Base-by-base conservation (phyloP, 2,888 invertebrate species). In the Notodonta ziczac region DNA sequence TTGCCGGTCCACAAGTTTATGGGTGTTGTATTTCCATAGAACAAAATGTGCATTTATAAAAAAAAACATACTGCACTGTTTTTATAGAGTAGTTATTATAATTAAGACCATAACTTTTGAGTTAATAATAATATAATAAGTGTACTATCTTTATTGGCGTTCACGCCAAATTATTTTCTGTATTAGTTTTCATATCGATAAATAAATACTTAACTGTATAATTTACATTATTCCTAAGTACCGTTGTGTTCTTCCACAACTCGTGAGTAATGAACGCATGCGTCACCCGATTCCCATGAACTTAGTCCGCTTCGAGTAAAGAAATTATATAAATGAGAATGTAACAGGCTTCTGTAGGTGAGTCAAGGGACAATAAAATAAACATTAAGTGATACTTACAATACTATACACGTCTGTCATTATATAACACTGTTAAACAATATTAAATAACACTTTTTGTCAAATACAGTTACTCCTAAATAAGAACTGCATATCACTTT, bases 221-320 rank as follows among this genome's bases (percentile, higher is more conserved):
- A 7, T 6, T 35, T 35, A 5, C 35, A 35, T 4, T 35, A 0
- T 35, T 7, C 5, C 0, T 35, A 35, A 32, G 55, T 55, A 40
- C 55, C 14, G 55, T 55, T 55, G 40, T 5, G 52, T 32, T 24
- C 32, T 40, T 40, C 40, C 9, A 59, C 39, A 16, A 44, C 60
- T 57, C 44, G 55, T 77, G 76, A 81, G 71, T 78, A 78, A 80
- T 69, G 60, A 62, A 61, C 52, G 50, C 57, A 72, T 80, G 81
- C 74, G 71, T 81, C 81, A 82, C 59, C 57, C 50, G 68, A 58
- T 74, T 73, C 74, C 72, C 72, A 73, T 63, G 70, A 77, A 68
- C 67, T 72, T 64, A 59, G 54, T 56, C 59, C 67, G 67, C 58
- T 60, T 68, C 55, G 59, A 67, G 63, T 66, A 67, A 69, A 67